phyloP scores from a whole-genome alignment of 2,113 vertebrate species.

The Gallinago paraguaiae region DNA sequence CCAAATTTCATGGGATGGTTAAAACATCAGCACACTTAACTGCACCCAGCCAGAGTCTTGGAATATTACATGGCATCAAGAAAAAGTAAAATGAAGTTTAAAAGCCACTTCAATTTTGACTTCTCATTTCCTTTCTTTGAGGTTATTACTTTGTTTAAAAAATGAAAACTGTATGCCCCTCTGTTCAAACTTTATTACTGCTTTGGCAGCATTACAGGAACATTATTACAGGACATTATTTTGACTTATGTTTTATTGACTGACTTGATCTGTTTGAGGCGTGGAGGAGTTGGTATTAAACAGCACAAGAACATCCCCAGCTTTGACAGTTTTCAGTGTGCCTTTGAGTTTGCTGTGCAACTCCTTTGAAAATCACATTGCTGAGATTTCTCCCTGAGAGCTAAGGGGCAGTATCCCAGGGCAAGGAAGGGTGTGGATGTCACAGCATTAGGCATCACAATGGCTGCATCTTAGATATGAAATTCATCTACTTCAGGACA shows the following conservation, averaged over 20 bases:
- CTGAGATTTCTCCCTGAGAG: background rate
- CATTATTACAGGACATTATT: background rate
- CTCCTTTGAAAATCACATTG: background rate
- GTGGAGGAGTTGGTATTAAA: background rate
- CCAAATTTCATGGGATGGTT: background rate
- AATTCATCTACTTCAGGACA: background rate
- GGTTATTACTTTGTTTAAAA: constrained; percentile 32
- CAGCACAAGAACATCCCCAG: background rate
- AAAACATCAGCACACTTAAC: background rate
- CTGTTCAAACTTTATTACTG: background rate
- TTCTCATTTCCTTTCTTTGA: background rate
- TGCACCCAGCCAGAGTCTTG: background rate
- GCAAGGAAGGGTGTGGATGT: background rate
- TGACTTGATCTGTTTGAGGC: background rate
- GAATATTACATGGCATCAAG: background rate
- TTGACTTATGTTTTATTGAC: background rate
- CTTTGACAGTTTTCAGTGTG: background rate
- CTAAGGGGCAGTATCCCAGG: background rate
- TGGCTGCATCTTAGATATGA: background rate
- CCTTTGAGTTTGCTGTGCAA: background rate
- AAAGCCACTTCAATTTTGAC: background rate
- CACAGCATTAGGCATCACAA: fast-evolving
- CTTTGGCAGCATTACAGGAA: background rate
- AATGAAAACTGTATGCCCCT: background rate
- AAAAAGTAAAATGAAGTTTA: background rate